Percentiles rank a stretch among this genome's conserved stretches.
These are phyloP conservation scores for Coccyzus lansbergi DNA, from an alignment of 2,797 vertebrate species.

Conservation along the genomic window DNA sequence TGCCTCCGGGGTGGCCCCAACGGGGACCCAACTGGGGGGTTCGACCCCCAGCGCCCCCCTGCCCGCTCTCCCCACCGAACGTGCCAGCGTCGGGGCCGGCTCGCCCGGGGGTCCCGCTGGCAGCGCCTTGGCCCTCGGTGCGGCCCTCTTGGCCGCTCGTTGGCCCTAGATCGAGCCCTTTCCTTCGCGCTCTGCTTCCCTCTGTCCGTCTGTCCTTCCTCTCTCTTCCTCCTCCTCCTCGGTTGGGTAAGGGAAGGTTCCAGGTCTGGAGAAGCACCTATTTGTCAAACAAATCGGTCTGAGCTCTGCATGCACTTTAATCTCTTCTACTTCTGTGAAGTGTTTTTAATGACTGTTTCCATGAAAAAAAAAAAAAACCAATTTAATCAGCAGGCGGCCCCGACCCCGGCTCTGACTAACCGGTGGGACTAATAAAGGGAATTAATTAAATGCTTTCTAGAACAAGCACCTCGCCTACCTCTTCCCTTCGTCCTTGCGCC, in stretches of 20 bases:
- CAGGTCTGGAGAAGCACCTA: slow-evolving; percentile 41
- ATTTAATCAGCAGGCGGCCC: neutral
- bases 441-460: slow-evolving; percentile 82
- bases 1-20: slow-evolving; percentile 22
- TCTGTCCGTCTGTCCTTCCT: neutral
- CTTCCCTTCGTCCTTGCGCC: slow-evolving; percentile 51
- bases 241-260: slow-evolving; percentile 44
- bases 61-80: slow-evolving; percentile 82
- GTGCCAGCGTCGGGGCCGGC: slow-evolving; percentile 80
- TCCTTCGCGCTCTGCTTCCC: slow-evolving; percentile 40
- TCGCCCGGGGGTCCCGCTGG: slow-evolving; percentile 76
- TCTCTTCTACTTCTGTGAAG: slow-evolving; percentile 85
- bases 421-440: slow-evolving; percentile 74
- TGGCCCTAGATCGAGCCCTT: slow-evolving; percentile 28
- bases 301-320: slow-evolving; percentile 51
- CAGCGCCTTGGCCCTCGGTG: slow-evolving; percentile 7
- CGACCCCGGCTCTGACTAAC: slow-evolving; percentile 37
- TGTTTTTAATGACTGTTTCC: slow-evolving; percentile 81
- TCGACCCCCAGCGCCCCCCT: slow-evolving; percentile 17
- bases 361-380: slow-evolving; percentile 80
- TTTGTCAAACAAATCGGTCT: slow-evolving; percentile 67
- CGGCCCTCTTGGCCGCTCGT: slow-evolving; percentile 44
- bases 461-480: slow-evolving; percentile 64
- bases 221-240: neutral
- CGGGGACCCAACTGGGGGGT: slow-evolving; percentile 16